Evolutionary conservation across 2,888 invertebrate genomes (phyloP), one percentile per base, ranked within the genome.

Genomic region (Parelbella ahira): DNA sequence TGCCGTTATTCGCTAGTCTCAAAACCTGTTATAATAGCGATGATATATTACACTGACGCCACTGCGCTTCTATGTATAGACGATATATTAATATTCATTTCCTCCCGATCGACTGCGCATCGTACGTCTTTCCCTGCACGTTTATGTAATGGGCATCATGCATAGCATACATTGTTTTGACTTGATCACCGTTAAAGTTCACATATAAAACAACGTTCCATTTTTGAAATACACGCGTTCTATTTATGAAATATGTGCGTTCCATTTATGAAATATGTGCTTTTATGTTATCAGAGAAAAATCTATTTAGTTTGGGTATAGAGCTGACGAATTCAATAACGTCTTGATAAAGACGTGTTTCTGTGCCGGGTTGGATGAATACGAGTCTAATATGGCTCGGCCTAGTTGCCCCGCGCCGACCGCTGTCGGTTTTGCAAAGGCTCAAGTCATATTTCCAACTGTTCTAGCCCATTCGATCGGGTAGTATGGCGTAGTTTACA

Each of bases 321-420:
- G 68, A 62, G 63, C 68, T 69, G 67, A 63, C 56, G 61, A 72
- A 73, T 76, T 78, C 79, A 80, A 80, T 80, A 81, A 73, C 71
- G 65, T 63, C 74, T 72, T 77, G 73, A 76, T 79, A 77, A 75
- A 77, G 78, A 77, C 72, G 67, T 71, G 72, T 72, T 72, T 72
- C 63, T 58, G 60, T 63, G 60, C 51, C 56, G 68, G 70, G 67
- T 65, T 56, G 65, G 68, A 68, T 78, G 70, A 73, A 78, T 75
- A 64, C 59, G 68, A 58, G 64, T 66, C 63, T 77, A 77, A 80
- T 80, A 77, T 58, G 67, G 58, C 57, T 56, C 55, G 66, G 68
- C 72, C 61, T 64, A 69, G 66, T 70, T 68, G 67, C 54, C 53
- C 49, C 52, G 42, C 65, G 68, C 62, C 73, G 72, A 69, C 80